These are phyloP conservation scores for Lepidotrigona ventralis DNA, from an alignment of 1,140 invertebrate genomes.

Conservation along the genomic window DNA sequence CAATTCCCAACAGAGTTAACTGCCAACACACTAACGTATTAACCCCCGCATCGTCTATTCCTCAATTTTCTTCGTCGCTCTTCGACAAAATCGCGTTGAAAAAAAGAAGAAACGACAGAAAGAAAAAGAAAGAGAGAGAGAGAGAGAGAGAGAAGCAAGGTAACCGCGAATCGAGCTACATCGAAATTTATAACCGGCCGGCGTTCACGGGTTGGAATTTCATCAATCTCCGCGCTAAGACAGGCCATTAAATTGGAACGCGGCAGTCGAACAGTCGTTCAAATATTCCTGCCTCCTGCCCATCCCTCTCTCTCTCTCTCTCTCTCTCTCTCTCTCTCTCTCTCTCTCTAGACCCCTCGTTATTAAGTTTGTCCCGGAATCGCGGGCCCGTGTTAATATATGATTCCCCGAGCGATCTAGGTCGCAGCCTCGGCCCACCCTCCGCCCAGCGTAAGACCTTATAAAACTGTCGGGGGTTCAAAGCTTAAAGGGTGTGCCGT, in stretches of 20 bases:
- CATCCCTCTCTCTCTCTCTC: background rate
- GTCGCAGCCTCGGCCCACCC: conserved; percentile 1
- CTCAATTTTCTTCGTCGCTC: background rate
- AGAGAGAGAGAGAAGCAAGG: background rate
- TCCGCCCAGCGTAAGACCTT: conserved; percentile 8
- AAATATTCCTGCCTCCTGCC: background rate
- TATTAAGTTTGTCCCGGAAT: conserved; percentile 60
- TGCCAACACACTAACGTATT: background rate
- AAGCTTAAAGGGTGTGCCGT: background rate
- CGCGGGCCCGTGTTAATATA: conserved; percentile 55
- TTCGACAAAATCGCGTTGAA: background rate
- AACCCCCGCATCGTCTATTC: background rate
- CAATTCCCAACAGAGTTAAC: background rate
- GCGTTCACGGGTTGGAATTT: conserved; percentile 35
- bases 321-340: background rate
- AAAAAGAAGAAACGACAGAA: background rate
- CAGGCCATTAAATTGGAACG: conserved; percentile 36
- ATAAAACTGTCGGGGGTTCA: conserved; percentile 12
- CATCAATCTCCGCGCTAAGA: conserved; percentile 28
- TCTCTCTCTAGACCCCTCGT: conserved; percentile 26
- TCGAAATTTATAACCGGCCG: conserved; percentile 33
- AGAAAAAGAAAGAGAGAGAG: too few relatives aligned
- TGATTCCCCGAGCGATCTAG: conserved; percentile 41
- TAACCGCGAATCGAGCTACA: background rate
- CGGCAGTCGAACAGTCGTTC: conserved; percentile 40